Conservation (phyloP, 2,113 vertebrate genomes). For the Tursiops truncatus region DNA sequence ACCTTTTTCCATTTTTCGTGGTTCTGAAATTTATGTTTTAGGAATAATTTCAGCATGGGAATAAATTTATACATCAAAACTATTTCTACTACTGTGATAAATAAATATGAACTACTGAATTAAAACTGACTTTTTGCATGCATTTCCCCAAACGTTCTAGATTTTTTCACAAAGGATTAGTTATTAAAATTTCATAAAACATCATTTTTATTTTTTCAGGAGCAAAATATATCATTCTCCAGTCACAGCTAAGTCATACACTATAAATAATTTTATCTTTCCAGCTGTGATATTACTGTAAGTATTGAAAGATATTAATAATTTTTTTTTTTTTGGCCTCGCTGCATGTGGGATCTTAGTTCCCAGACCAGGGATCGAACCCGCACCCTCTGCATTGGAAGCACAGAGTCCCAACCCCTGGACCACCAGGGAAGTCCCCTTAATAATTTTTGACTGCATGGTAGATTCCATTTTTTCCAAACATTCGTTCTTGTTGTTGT, state of each 20-base stretch:
- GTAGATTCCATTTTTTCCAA: neutral
- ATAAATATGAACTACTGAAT: neutral
- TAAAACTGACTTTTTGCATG: neutral
- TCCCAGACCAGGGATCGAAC: too few relatives aligned
- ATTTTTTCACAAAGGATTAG: conserved; percentile 22
- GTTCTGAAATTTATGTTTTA: neutral
- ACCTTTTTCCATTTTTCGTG: neutral
- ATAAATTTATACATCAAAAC: conserved; percentile 44
- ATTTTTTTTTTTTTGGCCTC: neutral
- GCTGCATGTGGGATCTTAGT: too few relatives aligned
- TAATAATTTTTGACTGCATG: conserved; percentile 11
- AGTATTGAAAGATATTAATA: conserved; percentile 30
- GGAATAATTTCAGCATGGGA: neutral
- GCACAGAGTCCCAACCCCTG: too few relatives aligned
- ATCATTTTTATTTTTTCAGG: conserved; percentile 26
- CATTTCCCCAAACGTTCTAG: neutral
- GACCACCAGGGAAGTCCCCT: too few relatives aligned
- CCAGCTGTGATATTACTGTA: neutral
- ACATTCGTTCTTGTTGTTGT: neutral
- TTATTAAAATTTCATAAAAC: conserved; percentile 42
- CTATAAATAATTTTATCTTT: conserved; percentile 16
- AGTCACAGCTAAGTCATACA: neutral
- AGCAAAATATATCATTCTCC: conserved; percentile 37
- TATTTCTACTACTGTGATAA: neutral
- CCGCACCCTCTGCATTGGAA: too few relatives aligned